Evolutionary conservation across 2,888 invertebrate genomes (phyloP).

Genomic region (Papilio gigon): DNA sequence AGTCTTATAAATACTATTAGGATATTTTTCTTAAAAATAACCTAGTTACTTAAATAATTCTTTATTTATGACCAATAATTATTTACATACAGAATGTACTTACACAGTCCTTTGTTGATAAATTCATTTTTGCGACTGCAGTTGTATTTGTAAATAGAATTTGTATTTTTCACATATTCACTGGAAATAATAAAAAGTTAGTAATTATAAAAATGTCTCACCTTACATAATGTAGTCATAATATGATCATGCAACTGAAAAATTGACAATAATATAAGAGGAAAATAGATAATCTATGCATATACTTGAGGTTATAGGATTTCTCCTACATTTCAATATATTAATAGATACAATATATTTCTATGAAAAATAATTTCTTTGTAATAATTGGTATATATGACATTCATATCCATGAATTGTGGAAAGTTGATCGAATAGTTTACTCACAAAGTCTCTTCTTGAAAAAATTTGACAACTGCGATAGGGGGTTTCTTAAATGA

Average conservation of each 20-base stretch:
- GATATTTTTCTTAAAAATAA: not conserved
- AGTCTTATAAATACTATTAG: too few species aligned
- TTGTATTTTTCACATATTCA: conserved; percentile 88
- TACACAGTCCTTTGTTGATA: conserved; percentile 91
- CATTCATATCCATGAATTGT: not conserved
- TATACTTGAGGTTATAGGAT: not conserved
- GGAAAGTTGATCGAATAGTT: conserved; percentile 44
- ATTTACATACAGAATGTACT: conserved; percentile 56
- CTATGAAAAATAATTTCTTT: not conserved
- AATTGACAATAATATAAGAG: not conserved
- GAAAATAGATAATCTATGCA: not conserved
- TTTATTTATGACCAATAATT: not conserved
- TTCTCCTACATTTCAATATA: not conserved
- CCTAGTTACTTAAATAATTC: not conserved
- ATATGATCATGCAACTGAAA: not conserved
- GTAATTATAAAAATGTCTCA: not conserved
- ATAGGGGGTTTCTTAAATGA: conserved; percentile 88
- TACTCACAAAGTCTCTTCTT: conserved; percentile 91
- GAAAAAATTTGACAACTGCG: conserved; percentile 92
- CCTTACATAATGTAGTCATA: not conserved
- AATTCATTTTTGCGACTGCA: conserved; percentile 90
- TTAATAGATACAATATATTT: not conserved
- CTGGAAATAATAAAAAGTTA: conserved; percentile 78
- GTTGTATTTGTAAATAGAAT: conserved; percentile 89
- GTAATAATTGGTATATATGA: not conserved